Evolutionary conservation across 2,797 vertebrate species (phyloP).

Genomic region (Sparidentex hasta): DNA sequence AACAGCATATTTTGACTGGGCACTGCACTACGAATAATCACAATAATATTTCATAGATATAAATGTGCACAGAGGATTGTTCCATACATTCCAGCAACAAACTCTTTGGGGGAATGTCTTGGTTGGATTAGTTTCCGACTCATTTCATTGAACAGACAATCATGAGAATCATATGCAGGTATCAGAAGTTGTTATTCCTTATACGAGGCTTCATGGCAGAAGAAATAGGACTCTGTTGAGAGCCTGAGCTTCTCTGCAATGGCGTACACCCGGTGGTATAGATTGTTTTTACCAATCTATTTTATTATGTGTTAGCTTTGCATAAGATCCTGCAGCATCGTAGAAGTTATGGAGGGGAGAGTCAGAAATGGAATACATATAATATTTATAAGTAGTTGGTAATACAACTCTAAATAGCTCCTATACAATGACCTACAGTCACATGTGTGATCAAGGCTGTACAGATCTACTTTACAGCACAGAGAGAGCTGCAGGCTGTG

Average conservation of each 20-base stretch:
- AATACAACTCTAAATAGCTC: not conserved
- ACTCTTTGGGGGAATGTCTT: not conserved
- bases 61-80: not conserved
- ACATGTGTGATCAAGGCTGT: not conserved
- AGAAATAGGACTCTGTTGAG: no score
- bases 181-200: not conserved
- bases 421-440: not conserved
- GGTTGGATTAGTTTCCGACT: not conserved
- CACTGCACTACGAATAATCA: not conserved
- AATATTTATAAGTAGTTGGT: not conserved
- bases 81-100: not conserved
- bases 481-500: conserved; percentile 10
- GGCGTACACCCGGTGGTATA: not conserved
- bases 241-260: not conserved
- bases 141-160: not conserved
- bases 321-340: not conserved
- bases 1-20: no score
- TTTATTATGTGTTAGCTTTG: not conserved
- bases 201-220: not conserved
- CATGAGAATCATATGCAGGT: not conserved
- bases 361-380: no score
- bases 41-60: no score
- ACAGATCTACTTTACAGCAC: not conserved
- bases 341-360: no score
- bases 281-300: no score